phyloP scores from a whole-genome alignment of 2,888 invertebrate genomes.

The Ichneumon xanthorius region DNA sequence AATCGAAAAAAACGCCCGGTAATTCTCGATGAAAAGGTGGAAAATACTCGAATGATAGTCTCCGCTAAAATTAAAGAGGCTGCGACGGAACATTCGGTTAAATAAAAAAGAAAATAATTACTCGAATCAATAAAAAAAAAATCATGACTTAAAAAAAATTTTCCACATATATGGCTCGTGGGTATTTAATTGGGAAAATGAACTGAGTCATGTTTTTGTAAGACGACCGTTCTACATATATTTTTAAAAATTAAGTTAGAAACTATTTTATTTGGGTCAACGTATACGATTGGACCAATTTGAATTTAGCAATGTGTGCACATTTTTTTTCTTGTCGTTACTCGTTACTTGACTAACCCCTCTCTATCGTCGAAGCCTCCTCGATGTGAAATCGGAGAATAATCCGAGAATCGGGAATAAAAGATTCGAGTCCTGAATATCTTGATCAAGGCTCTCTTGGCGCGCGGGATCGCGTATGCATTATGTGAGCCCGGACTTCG shows the following conservation, averaged over 20 bases:
- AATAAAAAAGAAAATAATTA: not conserved
- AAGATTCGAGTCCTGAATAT: not conserved
- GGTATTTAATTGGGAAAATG: too few species aligned
- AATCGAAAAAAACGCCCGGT: not conserved
- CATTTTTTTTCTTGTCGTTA: too few species aligned
- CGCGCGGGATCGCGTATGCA: constrained; percentile 3
- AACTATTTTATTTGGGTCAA: too few species aligned
- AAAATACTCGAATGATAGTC: not conserved
- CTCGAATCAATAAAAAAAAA: too few species aligned
- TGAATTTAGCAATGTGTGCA: too few species aligned
- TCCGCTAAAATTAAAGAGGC: not conserved
- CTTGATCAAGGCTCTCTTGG: not conserved
- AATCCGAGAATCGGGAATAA: not conserved
- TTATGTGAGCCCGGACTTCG: constrained; percentile 7
- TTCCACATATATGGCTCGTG: too few species aligned
- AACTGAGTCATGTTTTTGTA: too few species aligned
- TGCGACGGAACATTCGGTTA: not conserved
- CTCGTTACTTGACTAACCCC: not conserved
- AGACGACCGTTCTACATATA: too few species aligned
- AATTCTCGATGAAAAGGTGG: not conserved
- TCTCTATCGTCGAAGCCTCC: not conserved
- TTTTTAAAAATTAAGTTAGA: too few species aligned
- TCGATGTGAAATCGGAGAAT: not conserved
- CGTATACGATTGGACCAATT: too few species aligned
- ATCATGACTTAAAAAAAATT: too few species aligned